phyloP scores from a whole-genome alignment of 2,797 vertebrate species.

The Orestias chungarensis region DNA sequence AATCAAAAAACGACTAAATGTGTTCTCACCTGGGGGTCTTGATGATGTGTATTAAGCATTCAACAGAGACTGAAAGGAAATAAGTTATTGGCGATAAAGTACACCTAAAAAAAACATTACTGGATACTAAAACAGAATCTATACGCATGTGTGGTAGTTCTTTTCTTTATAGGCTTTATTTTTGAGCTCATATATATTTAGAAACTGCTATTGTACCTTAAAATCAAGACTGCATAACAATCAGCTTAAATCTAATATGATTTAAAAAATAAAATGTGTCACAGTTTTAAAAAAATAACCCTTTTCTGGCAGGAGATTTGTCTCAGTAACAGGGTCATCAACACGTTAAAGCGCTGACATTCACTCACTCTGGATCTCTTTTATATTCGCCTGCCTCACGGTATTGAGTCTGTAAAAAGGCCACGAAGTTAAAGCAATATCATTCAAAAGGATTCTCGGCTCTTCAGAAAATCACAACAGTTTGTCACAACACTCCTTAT shows the following conservation, averaged over 20 bases:
- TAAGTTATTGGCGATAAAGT: conserved; percentile 15
- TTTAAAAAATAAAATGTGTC: not conserved
- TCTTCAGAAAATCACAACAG: not conserved
- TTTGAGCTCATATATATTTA: not conserved
- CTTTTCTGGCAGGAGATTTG: not conserved
- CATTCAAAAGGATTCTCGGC: not conserved
- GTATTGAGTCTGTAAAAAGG: not conserved
- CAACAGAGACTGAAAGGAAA: conserved; percentile 31
- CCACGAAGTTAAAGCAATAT: not conserved
- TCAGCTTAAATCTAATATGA: not conserved
- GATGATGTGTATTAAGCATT: conserved; percentile 36
- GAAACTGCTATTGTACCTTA: not conserved
- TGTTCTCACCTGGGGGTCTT: conserved; percentile 22
- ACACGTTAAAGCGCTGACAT: not conserved
- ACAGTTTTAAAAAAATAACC: not conserved
- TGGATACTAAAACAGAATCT: conserved; percentile 20
- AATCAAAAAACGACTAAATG: conserved; percentile 19
- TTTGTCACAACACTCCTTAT: not conserved
- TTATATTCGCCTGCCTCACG: not conserved
- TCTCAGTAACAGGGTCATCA: not conserved
- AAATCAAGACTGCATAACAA: not conserved
- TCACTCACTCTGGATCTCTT: not conserved
- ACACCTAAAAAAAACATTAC: conserved; percentile 18
- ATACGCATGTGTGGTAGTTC: conserved; percentile 23
- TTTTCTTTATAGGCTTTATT: not conserved